phyloP scores from a whole-genome alignment of 2,888 invertebrate genomes.

The Liposcelis brunnea region DNA sequence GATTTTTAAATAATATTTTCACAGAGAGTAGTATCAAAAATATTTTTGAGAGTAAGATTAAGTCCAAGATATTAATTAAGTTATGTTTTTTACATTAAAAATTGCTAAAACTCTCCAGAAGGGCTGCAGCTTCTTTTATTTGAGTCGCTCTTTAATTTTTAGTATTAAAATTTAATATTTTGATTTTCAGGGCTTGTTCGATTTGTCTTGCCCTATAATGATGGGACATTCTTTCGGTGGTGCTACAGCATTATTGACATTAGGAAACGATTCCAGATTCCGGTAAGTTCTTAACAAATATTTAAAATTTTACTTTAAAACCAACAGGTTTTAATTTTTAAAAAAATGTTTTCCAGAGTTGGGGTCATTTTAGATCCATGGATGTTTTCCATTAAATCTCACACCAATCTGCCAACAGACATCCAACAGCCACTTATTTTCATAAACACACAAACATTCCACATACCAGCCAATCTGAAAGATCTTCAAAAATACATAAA shows the following conservation, averaged over 20 bases:
- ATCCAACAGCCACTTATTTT: slow-evolving; percentile 34
- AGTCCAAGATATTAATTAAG: too few species aligned
- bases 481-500: slow-evolving; percentile 28
- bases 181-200: slow-evolving; percentile 27
- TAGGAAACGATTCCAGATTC: slow-evolving; percentile 33
- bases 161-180: not conserved
- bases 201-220: slow-evolving; percentile 29
- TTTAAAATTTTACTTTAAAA: slow-evolving; percentile 1
- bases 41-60: too few species aligned
- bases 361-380: slow-evolving; percentile 40
- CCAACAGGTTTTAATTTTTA: slow-evolving; percentile 13
- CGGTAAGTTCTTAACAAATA: slow-evolving; percentile 24
- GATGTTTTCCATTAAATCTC: slow-evolving; percentile 39
- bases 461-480: slow-evolving; percentile 32
- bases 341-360: slow-evolving; percentile 22
- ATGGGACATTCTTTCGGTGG: slow-evolving; percentile 52
- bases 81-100: too few species aligned
- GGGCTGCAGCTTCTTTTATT: not conserved
- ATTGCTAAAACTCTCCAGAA: too few species aligned
- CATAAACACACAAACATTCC: slow-evolving; percentile 39
- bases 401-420: slow-evolving; percentile 24
- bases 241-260: slow-evolving; percentile 36
- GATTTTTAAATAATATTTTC: too few species aligned
- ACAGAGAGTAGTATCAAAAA: too few species aligned
- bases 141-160: slow-evolving; percentile 5